Conservation (phyloP, 2,888 invertebrate genomes). For the Hypsopygia costalis region DNA sequence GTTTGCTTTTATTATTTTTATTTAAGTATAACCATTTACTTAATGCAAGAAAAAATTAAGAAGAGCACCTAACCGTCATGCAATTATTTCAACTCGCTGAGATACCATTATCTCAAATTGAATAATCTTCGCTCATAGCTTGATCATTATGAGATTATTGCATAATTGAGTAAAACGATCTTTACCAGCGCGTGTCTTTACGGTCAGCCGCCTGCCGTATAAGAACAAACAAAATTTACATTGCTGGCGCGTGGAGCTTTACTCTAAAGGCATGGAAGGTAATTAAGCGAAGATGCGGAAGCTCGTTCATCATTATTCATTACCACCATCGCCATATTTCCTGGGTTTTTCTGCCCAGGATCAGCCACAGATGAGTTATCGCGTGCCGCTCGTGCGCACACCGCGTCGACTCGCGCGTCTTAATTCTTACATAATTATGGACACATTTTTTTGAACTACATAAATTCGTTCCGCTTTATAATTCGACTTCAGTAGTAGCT, state of each 20-base stretch:
- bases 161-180: slow-evolving; percentile 31
- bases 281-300: slow-evolving; percentile 67
- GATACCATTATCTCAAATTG: slow-evolving; percentile 8
- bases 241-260: slow-evolving; percentile 12
- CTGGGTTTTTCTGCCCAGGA: slow-evolving; percentile 60
- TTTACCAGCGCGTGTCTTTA: slow-evolving; percentile 40
- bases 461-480: slow-evolving; percentile 39
- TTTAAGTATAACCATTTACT: too few species aligned
- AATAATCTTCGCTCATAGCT: slow-evolving; percentile 18
- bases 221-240: slow-evolving; percentile 20
- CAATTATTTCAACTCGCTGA: not conserved
- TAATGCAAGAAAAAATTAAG: too few species aligned
- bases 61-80: not conserved
- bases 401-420: slow-evolving; percentile 24
- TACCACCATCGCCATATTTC: slow-evolving; percentile 60
- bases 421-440: slow-evolving; percentile 54
- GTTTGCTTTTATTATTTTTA: too few species aligned
- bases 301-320: slow-evolving; percentile 62
- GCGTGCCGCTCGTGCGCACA: slow-evolving; percentile 61
- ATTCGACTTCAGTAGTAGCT: slow-evolving; percentile 37
- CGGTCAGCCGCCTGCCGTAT: slow-evolving; percentile 32
- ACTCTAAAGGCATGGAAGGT: slow-evolving; percentile 24
- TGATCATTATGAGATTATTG: slow-evolving; percentile 21
- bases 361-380: slow-evolving; percentile 28
- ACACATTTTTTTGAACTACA: slow-evolving; percentile 20